phyloP scores from a whole-genome alignment of 35 echinoderm and acorn worm species.

The Eucidaris tribuloides region DNA sequence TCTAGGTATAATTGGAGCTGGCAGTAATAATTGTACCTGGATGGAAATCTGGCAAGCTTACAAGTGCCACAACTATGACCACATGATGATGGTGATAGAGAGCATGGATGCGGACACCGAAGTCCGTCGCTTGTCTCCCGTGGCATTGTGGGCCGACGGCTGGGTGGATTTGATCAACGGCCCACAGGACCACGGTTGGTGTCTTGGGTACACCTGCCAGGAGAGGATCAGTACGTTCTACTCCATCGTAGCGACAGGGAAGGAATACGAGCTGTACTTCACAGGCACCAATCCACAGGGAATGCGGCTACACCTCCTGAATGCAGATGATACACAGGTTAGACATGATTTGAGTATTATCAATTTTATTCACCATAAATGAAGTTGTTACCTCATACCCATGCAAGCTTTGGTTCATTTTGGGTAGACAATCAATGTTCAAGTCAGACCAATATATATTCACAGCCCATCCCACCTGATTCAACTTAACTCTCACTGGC shows the following conservation, averaged over 20 bases:
- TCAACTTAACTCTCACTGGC: too few relatives aligned
- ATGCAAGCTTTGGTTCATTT: too few relatives aligned
- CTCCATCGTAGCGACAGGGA: slow-evolving; percentile 36
- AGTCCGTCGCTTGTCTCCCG: slow-evolving; percentile 49
- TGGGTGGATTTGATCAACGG: slow-evolving; percentile 78
- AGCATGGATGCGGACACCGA: slow-evolving; percentile 85
- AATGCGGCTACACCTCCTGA: slow-evolving; percentile 53
- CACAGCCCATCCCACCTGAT: too few relatives aligned
- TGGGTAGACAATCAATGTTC: too few relatives aligned
- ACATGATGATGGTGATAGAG: slow-evolving; percentile 63
- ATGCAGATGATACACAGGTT: slow-evolving; percentile 29
- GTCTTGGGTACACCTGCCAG: slow-evolving; percentile 77
- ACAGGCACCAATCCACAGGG: slow-evolving; percentile 67
- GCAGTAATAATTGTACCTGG: slow-evolving; percentile 46
- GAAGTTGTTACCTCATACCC: too few relatives aligned
- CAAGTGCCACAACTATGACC: slow-evolving; percentile 62
- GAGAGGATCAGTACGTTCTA: slow-evolving; percentile 75
- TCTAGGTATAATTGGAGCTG: slow-evolving; percentile 50
- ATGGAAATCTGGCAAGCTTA: slow-evolving; percentile 46
- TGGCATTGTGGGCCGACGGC: slow-evolving; percentile 37
- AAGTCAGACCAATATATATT: too few relatives aligned
- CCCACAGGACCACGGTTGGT: slow-evolving; percentile 75
- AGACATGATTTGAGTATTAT: too few relatives aligned
- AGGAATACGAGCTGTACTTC: slow-evolving; percentile 66
- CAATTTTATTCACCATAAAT: too few relatives aligned